Base-by-base conservation (phyloP, 2,113 vertebrate species). In the Melanostigma gelatinosum region DNA sequence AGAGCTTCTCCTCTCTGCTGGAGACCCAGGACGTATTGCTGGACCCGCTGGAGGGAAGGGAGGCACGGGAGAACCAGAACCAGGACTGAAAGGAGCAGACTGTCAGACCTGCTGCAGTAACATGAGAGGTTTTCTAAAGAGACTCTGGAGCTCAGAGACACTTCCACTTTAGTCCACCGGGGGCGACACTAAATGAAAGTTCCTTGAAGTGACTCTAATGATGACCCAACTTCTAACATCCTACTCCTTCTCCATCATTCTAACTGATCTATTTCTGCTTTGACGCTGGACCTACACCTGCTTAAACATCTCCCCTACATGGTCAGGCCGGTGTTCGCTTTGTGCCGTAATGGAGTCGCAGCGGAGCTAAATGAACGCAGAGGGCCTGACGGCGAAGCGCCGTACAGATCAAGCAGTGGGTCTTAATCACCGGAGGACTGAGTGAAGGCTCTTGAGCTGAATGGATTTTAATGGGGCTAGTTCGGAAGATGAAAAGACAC, bases 401-500 rank as follows among this genome's bases (percentile, higher is more conserved):
- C 60, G 76, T 79, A 76, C 79, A 80, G 83, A 87, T 85, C 78
- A 79, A 64, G 77, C 75, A 32, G 67, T 84, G 52, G 81, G 77
- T 84, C 85, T 88, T 89, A 88, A 93, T 92, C 83, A 91, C 85
- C 12, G 15, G 40, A 82, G 85, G 57, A 80, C 79, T 77, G 88
- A 91, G 82, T 72, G 89, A 89, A 83, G 88, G 81, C 89, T 92
- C 90, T 88, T 92, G 92, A 92, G 80, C 81, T 84, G 80, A 89
- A 91, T 89, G 82, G 87, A 86, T 89, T 88, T 91, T 92, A 94
- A 93, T 91, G 91, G 89, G 74, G 80, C 87, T 91, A 83, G 88
- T 92, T 93, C 89, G 66, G 36, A 69, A 92, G 90, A 91, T 88
- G 87, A 84, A 89, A 88, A 90, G 85, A 93, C 89, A 84, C 46